Conservation (phyloP, 2,113 vertebrate species). For the Sceloporus undulatus region DNA sequence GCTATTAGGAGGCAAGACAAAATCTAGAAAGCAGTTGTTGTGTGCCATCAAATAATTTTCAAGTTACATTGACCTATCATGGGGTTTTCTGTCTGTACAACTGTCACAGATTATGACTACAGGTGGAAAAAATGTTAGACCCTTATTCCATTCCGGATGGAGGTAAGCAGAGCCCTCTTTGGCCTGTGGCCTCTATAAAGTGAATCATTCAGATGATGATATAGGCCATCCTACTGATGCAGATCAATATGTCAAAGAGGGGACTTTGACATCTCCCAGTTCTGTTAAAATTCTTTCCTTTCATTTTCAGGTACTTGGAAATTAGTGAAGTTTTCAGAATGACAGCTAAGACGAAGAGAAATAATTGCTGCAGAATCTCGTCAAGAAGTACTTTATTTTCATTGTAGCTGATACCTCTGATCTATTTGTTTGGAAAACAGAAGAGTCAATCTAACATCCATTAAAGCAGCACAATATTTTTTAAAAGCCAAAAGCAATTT, state of each 20-base stretch:
- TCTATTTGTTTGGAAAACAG: background rate
- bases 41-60: too few relatives aligned
- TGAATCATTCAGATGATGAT: background rate
- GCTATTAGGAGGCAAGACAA: background rate
- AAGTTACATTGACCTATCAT: background rate
- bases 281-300: background rate
- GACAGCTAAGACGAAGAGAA: background rate
- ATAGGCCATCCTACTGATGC: background rate
- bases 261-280: background rate
- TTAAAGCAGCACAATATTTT: background rate
- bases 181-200: background rate
- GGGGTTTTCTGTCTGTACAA: background rate
- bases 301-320: slow-evolving; percentile 22
- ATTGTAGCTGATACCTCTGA: background rate
- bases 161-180: background rate
- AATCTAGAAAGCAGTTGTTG: too few relatives aligned
- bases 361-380: background rate
- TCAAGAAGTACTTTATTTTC: background rate
- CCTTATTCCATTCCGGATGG: background rate
- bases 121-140: background rate
- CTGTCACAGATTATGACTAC: background rate
- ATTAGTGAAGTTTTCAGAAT: background rate
- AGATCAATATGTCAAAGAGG: too few relatives aligned
- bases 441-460: background rate
- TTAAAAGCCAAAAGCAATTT: background rate